Percentiles rank a stretch among this genome's conserved stretches.
These are phyloP conservation scores for Brachirus orientalis DNA, from an alignment of 2,113 vertebrate species.

Conservation along the genomic window DNA sequence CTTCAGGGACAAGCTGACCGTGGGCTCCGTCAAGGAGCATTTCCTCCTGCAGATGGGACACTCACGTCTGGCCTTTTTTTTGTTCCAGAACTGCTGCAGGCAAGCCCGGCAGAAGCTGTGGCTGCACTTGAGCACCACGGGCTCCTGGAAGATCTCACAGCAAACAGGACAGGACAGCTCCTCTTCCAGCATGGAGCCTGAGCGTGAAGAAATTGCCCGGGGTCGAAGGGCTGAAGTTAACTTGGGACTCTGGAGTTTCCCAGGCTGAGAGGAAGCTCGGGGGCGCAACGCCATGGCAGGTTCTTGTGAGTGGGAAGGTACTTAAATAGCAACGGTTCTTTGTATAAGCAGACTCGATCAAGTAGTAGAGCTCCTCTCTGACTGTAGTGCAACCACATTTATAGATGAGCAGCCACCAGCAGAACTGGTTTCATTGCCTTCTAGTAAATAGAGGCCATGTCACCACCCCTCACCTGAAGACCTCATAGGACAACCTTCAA, in stretches of 20 bases:
- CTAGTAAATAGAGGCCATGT: slow-evolving; percentile 64
- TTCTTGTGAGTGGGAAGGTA: slow-evolving; percentile 9
- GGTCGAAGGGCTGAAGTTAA: slow-evolving; percentile 48
- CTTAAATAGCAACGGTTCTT: background rate
- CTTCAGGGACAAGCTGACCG: slow-evolving; percentile 81
- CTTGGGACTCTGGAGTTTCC: slow-evolving; percentile 69
- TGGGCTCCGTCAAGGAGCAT: slow-evolving; percentile 79
- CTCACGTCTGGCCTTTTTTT: slow-evolving; percentile 75
- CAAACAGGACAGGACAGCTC: slow-evolving; percentile 83
- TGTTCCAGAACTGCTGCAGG: slow-evolving; percentile 82
- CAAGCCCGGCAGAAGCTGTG: slow-evolving; percentile 85
- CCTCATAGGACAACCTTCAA: slow-evolving; percentile 7
- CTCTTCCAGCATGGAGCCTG: slow-evolving; percentile 76
- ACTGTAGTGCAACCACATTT: slow-evolving; percentile 37
- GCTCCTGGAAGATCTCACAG: slow-evolving; percentile 83
- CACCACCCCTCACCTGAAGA: slow-evolving; percentile 8
- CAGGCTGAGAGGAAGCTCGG: slow-evolving; percentile 80
- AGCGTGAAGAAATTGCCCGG: slow-evolving; percentile 69
- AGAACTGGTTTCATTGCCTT: slow-evolving; percentile 62
- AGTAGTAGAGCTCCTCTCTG: slow-evolving; percentile 10
- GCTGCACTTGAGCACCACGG: slow-evolving; percentile 85
- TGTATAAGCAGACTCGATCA: background rate
- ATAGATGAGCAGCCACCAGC: slow-evolving; percentile 62
- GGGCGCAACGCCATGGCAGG: slow-evolving; percentile 74
- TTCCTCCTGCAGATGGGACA: slow-evolving; percentile 82